Percentiles rank a stretch among this genome's conserved stretches.
phyloP scores from a whole-genome alignment of 2,888 invertebrate genomes.

The Xanthia togata region DNA sequence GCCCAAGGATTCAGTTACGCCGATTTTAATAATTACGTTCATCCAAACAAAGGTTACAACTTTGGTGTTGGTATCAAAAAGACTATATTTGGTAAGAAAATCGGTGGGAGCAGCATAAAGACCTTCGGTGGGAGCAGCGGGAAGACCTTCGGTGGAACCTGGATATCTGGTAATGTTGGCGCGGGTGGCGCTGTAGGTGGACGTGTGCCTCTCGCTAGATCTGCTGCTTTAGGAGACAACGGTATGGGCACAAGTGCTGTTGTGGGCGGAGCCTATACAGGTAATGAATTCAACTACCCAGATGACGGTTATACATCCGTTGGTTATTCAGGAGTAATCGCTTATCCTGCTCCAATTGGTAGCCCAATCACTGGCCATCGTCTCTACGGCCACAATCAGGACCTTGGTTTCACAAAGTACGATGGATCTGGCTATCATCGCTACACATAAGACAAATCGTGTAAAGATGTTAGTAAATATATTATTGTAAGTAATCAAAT shows the following conservation, averaged over 20 bases:
- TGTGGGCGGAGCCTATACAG: background rate
- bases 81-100: background rate
- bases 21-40: background rate
- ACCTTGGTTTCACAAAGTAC: background rate
- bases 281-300: constrained; percentile 1
- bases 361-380: too few species aligned
- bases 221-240: background rate
- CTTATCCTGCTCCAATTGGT: background rate
- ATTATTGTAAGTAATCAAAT: background rate
- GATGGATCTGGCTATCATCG: background rate
- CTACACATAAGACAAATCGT: background rate
- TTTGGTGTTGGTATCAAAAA: background rate
- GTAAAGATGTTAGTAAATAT: background rate
- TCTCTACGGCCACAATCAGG: background rate
- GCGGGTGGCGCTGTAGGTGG: background rate
- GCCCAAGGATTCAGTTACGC: background rate
- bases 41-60: background rate
- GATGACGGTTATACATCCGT: background rate
- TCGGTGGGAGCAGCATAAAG: background rate
- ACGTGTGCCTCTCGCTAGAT: too few species aligned
- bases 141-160: background rate
- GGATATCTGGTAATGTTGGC: background rate
- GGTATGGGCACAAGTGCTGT: background rate
- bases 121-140: background rate
- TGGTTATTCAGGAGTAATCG: constrained; percentile 12